phyloP scores from a whole-genome alignment of 2,888 invertebrate genomes.

The Drosophila colorata region DNA sequence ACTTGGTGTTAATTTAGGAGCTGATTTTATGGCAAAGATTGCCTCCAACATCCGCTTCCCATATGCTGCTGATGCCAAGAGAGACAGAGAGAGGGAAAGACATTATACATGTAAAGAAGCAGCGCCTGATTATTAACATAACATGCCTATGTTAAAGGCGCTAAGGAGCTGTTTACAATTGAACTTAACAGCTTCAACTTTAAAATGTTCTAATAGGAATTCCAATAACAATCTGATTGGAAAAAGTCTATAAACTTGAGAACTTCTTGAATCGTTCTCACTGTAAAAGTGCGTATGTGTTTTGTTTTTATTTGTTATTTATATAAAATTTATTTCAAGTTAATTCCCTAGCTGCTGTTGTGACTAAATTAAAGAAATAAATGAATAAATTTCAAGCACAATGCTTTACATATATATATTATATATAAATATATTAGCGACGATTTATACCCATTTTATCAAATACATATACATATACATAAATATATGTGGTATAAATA shows the following conservation, averaged over 20 bases:
- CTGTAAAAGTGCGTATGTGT: not conserved
- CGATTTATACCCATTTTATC: too few species aligned
- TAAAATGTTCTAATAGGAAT: not conserved
- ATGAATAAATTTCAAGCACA: not conserved
- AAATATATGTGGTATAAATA: not conserved
- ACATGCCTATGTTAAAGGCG: not conserved
- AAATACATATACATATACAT: not conserved
- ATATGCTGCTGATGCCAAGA: not conserved
- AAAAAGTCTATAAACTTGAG: not conserved
- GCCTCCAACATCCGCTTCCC: not conserved
- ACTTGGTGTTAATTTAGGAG: not conserved
- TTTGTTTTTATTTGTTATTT: not conserved
- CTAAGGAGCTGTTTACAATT: not conserved
- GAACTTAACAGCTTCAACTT: not conserved
- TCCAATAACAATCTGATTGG: not conserved
- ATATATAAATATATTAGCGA: not conserved
- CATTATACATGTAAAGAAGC: not conserved
- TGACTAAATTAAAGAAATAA: conserved; percentile 30
- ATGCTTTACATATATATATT: not conserved
- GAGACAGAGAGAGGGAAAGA: too few species aligned
- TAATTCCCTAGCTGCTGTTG: conserved; percentile 24
- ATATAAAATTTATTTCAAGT: conserved; percentile 23
- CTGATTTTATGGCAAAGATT: not conserved
- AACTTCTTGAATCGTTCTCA: not conserved
- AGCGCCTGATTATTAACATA: not conserved